Evolutionary conservation across 2,888 invertebrate species (phyloP), one percentile per base, ranked within the genome.

Genomic region (Sialis lutaria): DNA sequence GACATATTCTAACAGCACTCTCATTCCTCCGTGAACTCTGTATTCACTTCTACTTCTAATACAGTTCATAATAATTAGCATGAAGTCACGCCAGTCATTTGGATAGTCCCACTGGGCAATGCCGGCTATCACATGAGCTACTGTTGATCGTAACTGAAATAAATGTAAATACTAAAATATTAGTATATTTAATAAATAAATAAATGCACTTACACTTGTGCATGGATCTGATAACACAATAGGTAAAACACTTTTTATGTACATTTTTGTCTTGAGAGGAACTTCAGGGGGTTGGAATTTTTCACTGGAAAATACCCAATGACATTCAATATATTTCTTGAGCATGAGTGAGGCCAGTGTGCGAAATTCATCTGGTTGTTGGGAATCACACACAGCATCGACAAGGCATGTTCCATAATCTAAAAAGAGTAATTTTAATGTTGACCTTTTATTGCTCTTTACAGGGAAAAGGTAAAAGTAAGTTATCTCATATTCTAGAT

Each of bases 91-190:
- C 45, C 45, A 45, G 30, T 13, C 12, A 31, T 35, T 10, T 22
- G 45, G 45, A 39, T 39, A 45, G 10, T 45, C 45, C 9, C 33
- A 45, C 12, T 33, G n/a, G 6, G 32, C 39, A 9, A 45, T 45
- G 5, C 32, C n/a, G 4, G 45, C 37, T 6, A 45, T 31, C 37
- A 45, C 45, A 9, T 9, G 13, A 8, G 45, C 45, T 7, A 39
- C 31, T 39, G 33, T 39, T 10, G 31, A 10, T 30, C 45, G 39
- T 9, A 35, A 9, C 35, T 35, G 35, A 3, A 35, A 35, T n/a
- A 35, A 35, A 35, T 35, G n/a, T 35, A 35, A 8, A 35, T 4
- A 35, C 35, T 9, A 8, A 35, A 9, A 35, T 3, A 35, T n/a
- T 3, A 3, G n/a, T n/a, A 35, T 35, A 35, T n/a, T 22, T 22